Base-by-base conservation (phyloP, 1,140 invertebrate genomes). In the Drosophila subpulchrella region DNA sequence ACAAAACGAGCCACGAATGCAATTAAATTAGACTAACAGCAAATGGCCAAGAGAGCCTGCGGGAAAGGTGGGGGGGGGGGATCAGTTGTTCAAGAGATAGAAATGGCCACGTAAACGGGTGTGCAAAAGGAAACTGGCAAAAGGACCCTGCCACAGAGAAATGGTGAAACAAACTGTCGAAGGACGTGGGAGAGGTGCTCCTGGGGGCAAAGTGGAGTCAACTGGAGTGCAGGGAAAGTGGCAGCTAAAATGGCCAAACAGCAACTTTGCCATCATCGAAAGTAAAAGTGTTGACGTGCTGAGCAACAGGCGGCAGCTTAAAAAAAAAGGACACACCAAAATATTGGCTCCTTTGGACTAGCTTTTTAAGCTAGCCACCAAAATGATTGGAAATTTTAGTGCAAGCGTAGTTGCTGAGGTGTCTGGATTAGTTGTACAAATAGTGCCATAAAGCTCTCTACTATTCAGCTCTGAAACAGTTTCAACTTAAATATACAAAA, bases 21-120 rank as follows among this genome's bases (percentile, higher is more conserved):
- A 81, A 81, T 81, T 81, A 81, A 81, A 77, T 81, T 81, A 76
- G 55, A 56, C 68, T 72, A 72, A 65, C 56, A 65, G 74, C 57
- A 78, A 82, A 82, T 65, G 68, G 68, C 53, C 65, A 71, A 48
- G 44, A 36, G 51, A 60, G 59, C 63, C 59, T 24, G 42, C 20
- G 34, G 42, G 62, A n/a, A n/a, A n/a, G n/a, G n/a, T n/a, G n/a
- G 20, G 63, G 7, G 3, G 32, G 7, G 32, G 2, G 32, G 8
- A 0, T 1, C 0, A 10, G 32, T 2, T 2, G 32, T 3, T 34
- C 11, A 5, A 32, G n/a, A 6, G 51, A 55, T 12, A 30, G 65
- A 46, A 55, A 56, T 57, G 36, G 51, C 67, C 42, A 71, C 65
- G 65, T 70, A 41, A 70, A 71, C 67, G 48, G 65, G 70, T 70